These are phyloP conservation scores for Lysandra coridon DNA, from an alignment of 2,888 invertebrate genomes.

Conservation along the genomic window DNA sequence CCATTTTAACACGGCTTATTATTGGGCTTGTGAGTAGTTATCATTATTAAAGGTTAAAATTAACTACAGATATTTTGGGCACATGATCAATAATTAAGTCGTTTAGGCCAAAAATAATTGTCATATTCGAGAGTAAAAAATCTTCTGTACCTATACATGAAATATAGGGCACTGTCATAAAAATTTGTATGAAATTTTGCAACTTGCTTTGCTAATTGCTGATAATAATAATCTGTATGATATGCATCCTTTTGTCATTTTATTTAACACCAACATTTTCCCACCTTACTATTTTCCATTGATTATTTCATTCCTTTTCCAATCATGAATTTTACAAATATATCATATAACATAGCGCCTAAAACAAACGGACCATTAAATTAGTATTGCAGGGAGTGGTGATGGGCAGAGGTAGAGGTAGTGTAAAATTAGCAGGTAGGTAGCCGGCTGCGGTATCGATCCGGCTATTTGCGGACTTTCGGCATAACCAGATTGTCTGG, in stretches of 20 bases:
- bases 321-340: no score
- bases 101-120: neutral
- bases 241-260: no score
- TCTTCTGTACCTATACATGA: neutral
- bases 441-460: constrained; percentile 57
- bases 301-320: no score
- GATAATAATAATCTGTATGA: no score
- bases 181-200: no score
- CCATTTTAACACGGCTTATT: neutral
- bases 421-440: constrained; percentile 36
- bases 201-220: neutral
- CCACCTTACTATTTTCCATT: no score
- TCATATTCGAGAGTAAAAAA: neutral
- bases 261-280: no score
- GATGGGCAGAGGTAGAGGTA: neutral
- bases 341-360: no score
- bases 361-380: neutral
- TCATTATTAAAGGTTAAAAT: neutral
- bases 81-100: neutral
- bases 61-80: neutral
- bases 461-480: constrained; percentile 63
- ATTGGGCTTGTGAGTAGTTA: neutral
- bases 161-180: no score
- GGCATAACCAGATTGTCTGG: constrained; percentile 35
- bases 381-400: neutral